phyloP scores from a whole-genome alignment of 2,888 invertebrate species.

The Zygaena filipendulae region DNA sequence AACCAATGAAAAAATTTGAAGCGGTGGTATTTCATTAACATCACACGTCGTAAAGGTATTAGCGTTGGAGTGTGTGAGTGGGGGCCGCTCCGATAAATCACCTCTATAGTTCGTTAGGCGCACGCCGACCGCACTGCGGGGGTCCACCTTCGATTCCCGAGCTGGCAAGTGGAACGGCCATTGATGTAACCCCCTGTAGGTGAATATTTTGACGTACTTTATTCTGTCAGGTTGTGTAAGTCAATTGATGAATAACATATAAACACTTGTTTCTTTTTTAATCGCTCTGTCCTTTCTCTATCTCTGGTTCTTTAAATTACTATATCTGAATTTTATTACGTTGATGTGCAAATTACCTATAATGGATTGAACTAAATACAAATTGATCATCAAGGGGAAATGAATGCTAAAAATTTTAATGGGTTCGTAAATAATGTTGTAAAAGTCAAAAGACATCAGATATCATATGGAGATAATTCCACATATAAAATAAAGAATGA shows the following conservation, averaged over 20 bases:
- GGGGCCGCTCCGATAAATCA: constrained; percentile 46
- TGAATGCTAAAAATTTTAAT: no score
- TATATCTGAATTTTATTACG: no score
- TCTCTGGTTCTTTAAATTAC: no score
- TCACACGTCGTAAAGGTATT: constrained; percentile 59
- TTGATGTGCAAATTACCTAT: no score
- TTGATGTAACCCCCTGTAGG: constrained; percentile 52
- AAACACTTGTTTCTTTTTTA: constrained; percentile 8
- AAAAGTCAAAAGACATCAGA: no score
- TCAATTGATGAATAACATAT: constrained; percentile 38
- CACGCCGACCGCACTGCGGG: constrained; percentile 49
- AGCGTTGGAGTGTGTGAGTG: constrained; percentile 42
- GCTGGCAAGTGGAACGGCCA: constrained; percentile 50
- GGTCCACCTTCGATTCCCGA: constrained; percentile 53
- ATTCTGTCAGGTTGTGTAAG: constrained; percentile 38
- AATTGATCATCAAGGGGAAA: no score
- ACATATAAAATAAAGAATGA: no score
- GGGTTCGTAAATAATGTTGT: no score
- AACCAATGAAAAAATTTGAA: constrained; percentile 26
- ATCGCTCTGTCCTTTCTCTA: constrained; percentile 6
- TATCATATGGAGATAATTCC: no score
- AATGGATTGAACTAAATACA: no score
- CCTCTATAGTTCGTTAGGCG: constrained; percentile 59
- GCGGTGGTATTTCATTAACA: constrained; percentile 41
- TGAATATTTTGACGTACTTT: constrained; percentile 59